Conservation (phyloP, 2,888 invertebrate genomes). For the Elmis aenea region DNA sequence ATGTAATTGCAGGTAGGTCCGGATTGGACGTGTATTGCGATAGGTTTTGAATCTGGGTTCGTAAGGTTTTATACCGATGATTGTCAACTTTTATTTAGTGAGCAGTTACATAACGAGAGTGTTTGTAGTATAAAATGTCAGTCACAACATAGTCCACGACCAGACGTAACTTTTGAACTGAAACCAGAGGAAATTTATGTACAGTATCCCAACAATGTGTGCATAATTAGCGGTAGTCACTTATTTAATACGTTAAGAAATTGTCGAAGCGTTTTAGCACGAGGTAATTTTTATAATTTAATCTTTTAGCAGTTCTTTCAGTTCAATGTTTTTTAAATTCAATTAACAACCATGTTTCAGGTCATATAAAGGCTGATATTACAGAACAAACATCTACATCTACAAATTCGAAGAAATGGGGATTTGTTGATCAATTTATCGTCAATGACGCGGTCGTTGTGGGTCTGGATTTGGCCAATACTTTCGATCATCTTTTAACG, state of each 20-base stretch:
- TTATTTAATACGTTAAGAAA: conserved; percentile 75
- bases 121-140: conserved; percentile 77
- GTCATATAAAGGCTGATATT: background rate
- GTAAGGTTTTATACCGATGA: conserved; percentile 86
- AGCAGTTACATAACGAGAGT: conserved; percentile 78
- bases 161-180: conserved; percentile 39
- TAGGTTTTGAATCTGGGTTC: conserved; percentile 81
- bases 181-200: conserved; percentile 68
- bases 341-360: no score
- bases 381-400: conserved; percentile 33
- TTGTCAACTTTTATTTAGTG: conserved; percentile 74
- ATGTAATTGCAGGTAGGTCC: conserved; percentile 56
- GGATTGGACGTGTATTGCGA: conserved; percentile 90
- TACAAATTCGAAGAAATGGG: conserved; percentile 79
- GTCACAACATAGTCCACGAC: conserved; percentile 53
- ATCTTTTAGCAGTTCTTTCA: no score
- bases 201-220: conserved; percentile 66
- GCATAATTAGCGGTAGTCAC: conserved; percentile 69
- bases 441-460: conserved; percentile 75
- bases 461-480: conserved; percentile 65
- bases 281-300: conserved; percentile 52
- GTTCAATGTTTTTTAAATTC: no score
- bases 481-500: conserved; percentile 81
- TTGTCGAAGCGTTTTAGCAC: conserved; percentile 72
- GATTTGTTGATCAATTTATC: conserved; percentile 69